phyloP scores from a whole-genome alignment of 2,113 vertebrate genomes.

The Platysternon megacephalum region DNA sequence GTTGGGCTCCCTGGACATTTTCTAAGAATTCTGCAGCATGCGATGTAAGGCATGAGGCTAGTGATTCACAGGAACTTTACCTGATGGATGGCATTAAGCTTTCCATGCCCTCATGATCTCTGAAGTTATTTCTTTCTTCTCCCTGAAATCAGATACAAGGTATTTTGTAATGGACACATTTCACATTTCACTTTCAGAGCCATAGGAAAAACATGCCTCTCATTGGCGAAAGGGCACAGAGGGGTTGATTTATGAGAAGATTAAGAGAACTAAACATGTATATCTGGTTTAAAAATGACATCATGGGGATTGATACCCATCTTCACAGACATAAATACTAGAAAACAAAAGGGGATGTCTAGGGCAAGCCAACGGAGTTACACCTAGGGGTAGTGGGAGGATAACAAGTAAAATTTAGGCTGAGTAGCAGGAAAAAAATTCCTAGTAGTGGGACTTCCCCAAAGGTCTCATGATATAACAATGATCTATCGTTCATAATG shows the following conservation, averaged over 20 bases:
- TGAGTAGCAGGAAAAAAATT: conserved; percentile 29
- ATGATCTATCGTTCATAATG: conserved; percentile 59
- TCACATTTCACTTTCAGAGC: conserved; percentile 31
- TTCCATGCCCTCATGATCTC: conserved; percentile 10
- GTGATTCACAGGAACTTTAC: conserved; percentile 18
- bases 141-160: conserved; percentile 28
- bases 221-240: background rate
- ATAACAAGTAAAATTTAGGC: conserved; percentile 28
- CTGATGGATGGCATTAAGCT: conserved; percentile 14
- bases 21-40: conserved; percentile 49
- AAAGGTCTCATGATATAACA: conserved; percentile 51
- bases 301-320: conserved; percentile 51
- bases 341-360: conserved; percentile 41
- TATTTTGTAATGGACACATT: conserved; percentile 29
- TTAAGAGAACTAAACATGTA: conserved; percentile 47
- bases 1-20: conserved; percentile 24
- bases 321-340: conserved; percentile 48
- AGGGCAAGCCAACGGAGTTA: conserved; percentile 36
- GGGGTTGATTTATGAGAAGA: conserved; percentile 46
- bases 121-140: conserved; percentile 15
- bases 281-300: conserved; percentile 44
- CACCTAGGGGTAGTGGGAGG: conserved; percentile 19
- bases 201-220: conserved; percentile 31
- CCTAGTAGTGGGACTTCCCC: conserved; percentile 21
- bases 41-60: conserved; percentile 27